These are phyloP conservation scores for Acanthoscelides obtectus DNA, from an alignment of 2,888 invertebrate species.

Conservation along the genomic window DNA sequence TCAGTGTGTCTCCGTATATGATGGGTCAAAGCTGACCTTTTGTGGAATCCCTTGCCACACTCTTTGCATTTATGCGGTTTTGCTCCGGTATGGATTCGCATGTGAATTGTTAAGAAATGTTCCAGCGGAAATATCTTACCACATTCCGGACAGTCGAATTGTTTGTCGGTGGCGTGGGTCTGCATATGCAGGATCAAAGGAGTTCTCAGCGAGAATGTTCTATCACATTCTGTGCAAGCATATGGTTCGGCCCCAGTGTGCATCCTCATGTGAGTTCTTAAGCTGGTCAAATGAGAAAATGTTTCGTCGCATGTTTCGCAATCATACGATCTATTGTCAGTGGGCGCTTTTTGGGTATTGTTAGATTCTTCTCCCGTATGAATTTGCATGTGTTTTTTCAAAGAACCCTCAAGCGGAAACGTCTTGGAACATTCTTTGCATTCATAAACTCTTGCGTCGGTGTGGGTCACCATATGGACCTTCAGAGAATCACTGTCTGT, in stretches of 20 bases:
- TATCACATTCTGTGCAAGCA: constrained; percentile 42
- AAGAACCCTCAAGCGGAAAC: too few relatives aligned
- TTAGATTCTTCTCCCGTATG: constrained; percentile 44
- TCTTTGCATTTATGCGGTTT: constrained; percentile 47
- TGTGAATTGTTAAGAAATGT: constrained; percentile 40
- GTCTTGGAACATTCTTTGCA: too few relatives aligned
- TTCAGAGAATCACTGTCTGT: too few relatives aligned
- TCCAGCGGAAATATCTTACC: constrained; percentile 41
- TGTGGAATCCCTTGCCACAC: constrained; percentile 51
- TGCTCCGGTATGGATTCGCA: constrained; percentile 42
- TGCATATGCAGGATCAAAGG: constrained; percentile 40
- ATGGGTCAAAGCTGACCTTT: constrained; percentile 42
- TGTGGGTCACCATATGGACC: too few relatives aligned
- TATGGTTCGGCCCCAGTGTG: constrained; percentile 49
- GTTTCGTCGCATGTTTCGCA: constrained; percentile 43
- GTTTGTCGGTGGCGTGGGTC: constrained; percentile 41
- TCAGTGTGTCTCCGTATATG: constrained; percentile 36
- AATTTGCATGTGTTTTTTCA: constrained; percentile 20
- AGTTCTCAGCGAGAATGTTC: constrained; percentile 49
- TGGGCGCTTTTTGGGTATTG: constrained; percentile 39
- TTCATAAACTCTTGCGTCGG: too few relatives aligned
- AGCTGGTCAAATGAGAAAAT: constrained; percentile 39
- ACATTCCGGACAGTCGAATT: constrained; percentile 36
- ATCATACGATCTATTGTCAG: constrained; percentile 45
- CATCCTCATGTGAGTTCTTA: constrained; percentile 40